Percentiles rank a stretch among this genome's conserved stretches.
Evolutionary conservation across 2,888 invertebrate genomes (phyloP).

Genomic region (Tanypteryx hageni): DNA sequence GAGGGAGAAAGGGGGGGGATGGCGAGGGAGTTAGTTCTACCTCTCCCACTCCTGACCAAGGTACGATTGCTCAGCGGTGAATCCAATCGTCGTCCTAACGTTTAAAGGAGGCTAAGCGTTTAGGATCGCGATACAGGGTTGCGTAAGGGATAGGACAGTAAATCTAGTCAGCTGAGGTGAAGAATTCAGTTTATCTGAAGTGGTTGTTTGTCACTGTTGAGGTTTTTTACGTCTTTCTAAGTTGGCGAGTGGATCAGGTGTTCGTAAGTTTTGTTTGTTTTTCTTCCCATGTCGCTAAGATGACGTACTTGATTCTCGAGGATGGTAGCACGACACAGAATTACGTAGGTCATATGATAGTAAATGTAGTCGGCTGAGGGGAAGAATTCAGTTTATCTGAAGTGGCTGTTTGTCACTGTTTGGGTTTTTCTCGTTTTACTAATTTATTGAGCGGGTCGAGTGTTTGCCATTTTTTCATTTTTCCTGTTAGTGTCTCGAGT

Average conservation of each 20-base stretch:
- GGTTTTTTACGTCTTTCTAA: not conserved
- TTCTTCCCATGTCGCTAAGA: not conserved
- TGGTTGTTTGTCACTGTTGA: not conserved
- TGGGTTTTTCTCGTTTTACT: not conserved
- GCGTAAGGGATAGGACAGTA: not conserved
- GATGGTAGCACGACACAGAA: constrained; percentile 27
- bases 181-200: not conserved
- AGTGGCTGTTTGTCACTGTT: not conserved
- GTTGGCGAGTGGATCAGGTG: not conserved
- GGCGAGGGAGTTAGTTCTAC: not conserved
- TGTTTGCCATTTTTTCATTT: too few relatives aligned
- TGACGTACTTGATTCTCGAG: not conserved
- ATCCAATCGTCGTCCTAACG: constrained; percentile 35
- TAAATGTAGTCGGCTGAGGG: not conserved
- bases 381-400: not conserved
- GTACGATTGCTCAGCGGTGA: not conserved
- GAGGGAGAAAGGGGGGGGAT: not conserved
- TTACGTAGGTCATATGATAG: not conserved
- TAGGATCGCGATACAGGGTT: constrained; percentile 41
- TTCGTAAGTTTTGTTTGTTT: not conserved
- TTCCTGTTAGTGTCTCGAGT: too few relatives aligned
- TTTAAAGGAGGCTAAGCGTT: constrained; percentile 15
- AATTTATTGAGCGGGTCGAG: not conserved
- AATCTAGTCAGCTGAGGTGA: constrained; percentile 12
- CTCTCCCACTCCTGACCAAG: not conserved